Evolutionary conservation across 2,888 invertebrate species (phyloP).

Genomic region (Archips xylosteana): DNA sequence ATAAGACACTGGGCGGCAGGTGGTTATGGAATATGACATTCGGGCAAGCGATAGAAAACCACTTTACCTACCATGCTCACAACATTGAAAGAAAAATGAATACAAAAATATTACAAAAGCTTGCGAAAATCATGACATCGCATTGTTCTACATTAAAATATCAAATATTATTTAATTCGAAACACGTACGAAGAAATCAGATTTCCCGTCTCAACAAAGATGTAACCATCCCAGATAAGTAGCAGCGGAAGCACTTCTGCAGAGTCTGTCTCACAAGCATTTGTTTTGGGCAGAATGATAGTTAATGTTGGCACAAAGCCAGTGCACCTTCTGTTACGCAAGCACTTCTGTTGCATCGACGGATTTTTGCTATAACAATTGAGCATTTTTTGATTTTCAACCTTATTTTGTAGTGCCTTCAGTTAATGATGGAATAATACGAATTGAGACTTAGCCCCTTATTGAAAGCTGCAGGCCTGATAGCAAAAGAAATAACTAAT

Average conservation of each 20-base stretch:
- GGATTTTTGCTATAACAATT: constrained; percentile 20
- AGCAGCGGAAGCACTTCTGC: constrained; percentile 38
- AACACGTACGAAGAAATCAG: constrained; percentile 18
- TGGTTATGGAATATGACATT: too few relatives aligned
- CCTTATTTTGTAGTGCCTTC: background rate
- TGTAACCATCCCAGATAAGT: constrained; percentile 38
- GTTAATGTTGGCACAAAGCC: constrained; percentile 54
- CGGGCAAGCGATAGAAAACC: too few relatives aligned
- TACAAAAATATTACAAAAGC: too few relatives aligned
- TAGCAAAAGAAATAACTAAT: too few relatives aligned
- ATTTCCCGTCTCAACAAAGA: constrained; percentile 34
- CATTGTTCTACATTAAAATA: background rate
- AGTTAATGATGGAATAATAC: background rate
- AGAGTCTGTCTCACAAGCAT: constrained; percentile 25
- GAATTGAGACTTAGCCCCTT: too few relatives aligned
- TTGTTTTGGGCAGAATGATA: constrained; percentile 36
- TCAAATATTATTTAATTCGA: background rate
- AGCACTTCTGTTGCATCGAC: constrained; percentile 45
- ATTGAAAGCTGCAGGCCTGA: too few relatives aligned
- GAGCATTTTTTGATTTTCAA: background rate
- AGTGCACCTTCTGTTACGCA: constrained; percentile 57
- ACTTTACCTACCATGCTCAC: too few relatives aligned
- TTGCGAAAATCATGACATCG: background rate
- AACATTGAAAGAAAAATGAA: too few relatives aligned
- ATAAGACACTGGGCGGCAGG: too few relatives aligned